Percentiles rank a stretch among this genome's conserved stretches.
These are phyloP conservation scores for Brachypalpus laphriformis DNA, from an alignment of 2,888 invertebrate species.

Conservation along the genomic window DNA sequence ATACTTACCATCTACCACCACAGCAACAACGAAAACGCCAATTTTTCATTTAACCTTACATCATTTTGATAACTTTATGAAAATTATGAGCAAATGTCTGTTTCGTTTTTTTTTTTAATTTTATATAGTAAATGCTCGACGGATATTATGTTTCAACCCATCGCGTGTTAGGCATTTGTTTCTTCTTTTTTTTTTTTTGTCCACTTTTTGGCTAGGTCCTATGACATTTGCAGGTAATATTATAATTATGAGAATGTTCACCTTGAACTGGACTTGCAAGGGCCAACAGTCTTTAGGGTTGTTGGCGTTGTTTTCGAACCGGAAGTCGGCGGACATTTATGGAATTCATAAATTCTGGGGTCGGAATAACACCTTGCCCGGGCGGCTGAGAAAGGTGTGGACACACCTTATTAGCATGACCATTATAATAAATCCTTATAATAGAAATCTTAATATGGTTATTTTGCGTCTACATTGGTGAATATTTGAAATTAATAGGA, in stretches of 20 bases:
- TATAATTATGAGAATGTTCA: conserved; percentile 48
- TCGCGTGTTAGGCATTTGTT: conserved; percentile 46
- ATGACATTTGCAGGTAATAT: conserved; percentile 52
- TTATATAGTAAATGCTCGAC: conserved; percentile 4
- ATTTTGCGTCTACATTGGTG: conserved; percentile 35
- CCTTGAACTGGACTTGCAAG: conserved; percentile 42
- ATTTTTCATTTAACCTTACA: conserved; percentile 67
- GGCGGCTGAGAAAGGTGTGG: conserved; percentile 21
- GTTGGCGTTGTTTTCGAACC: conserved; percentile 23
- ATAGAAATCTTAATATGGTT: conserved; percentile 51
- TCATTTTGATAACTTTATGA: conserved; percentile 29
- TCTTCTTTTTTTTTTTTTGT: conserved; percentile 22
- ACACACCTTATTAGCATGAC: conserved; percentile 55
- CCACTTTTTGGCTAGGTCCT: conserved; percentile 9
- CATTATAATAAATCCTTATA: conserved; percentile 58
- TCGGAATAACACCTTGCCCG: conserved; percentile 32
- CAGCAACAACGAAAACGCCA: conserved; percentile 1
- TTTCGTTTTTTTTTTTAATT: conserved; percentile 17
- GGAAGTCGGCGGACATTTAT: conserved; percentile 60
- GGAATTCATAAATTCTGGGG: conserved; percentile 44
- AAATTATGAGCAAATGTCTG: conserved; percentile 34
- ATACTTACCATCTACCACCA: neutral
- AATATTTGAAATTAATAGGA: conserved; percentile 34
- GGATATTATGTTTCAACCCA: conserved; percentile 35
- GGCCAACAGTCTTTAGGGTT: neutral